phyloP scores from a whole-genome alignment of 2,113 vertebrate species.

The Gnathonemus longibarbis region DNA sequence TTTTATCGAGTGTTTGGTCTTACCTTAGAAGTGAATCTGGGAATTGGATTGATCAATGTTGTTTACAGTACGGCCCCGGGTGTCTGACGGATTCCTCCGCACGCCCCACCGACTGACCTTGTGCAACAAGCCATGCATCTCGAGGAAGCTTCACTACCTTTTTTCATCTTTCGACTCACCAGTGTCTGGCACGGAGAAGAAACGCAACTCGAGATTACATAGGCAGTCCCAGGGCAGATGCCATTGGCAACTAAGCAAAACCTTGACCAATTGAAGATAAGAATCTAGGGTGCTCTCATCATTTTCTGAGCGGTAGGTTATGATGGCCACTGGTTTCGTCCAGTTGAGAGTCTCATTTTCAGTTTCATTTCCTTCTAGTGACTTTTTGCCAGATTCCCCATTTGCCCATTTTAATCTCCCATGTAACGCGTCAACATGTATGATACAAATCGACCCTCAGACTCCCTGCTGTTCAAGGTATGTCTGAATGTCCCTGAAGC shows the following conservation, averaged over 20 bases:
- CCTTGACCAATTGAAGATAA: neutral
- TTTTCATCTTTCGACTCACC: neutral
- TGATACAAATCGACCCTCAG: neutral
- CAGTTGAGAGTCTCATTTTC: neutral
- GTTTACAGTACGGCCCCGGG: neutral
- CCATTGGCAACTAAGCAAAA: neutral
- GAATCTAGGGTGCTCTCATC: neutral
- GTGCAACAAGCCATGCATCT: neutral
- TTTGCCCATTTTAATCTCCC: neutral
- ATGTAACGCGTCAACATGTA: neutral
- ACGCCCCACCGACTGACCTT: conserved; percentile 14
- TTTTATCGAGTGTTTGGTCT: conserved; percentile 10
- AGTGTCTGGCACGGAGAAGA: neutral
- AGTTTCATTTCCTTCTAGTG: neutral
- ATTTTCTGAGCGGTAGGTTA: neutral
- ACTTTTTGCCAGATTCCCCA: neutral
- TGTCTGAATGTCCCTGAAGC: neutral
- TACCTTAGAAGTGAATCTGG: conserved; percentile 14
- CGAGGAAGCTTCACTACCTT: neutral
- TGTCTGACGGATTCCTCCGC: neutral
- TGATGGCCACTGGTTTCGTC: neutral
- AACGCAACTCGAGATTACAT: neutral
- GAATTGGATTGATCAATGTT: conserved; percentile 6
- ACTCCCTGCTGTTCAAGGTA: neutral
- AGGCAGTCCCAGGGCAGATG: neutral